Percentiles rank a stretch among this genome's conserved stretches.
phyloP scores from a whole-genome alignment of 2,888 invertebrate species.

The Caradrina clavipalpis region DNA sequence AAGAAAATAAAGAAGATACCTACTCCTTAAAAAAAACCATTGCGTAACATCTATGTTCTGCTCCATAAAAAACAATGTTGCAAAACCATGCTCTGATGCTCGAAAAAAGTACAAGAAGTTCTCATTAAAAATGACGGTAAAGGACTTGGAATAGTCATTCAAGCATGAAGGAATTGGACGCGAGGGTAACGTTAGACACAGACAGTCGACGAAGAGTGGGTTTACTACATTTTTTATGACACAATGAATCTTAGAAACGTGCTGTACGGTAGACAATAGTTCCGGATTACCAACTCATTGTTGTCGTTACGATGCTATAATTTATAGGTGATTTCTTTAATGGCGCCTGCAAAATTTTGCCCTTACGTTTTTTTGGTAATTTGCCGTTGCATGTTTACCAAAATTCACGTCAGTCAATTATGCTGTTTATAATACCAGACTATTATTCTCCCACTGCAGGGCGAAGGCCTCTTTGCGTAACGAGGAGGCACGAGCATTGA shows the following conservation, averaged over 20 bases:
- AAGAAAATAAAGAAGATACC: too few species aligned
- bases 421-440: too few species aligned
- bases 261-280: slow-evolving; percentile 35
- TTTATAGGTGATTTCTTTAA: neutral
- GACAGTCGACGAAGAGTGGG: slow-evolving; percentile 64
- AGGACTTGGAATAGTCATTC: slow-evolving; percentile 59
- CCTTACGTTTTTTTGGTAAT: too few species aligned
- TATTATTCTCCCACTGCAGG: too few species aligned
- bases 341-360: too few species aligned
- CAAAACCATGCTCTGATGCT: slow-evolving; percentile 24
- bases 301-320: slow-evolving; percentile 3
- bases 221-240: slow-evolving; percentile 70
- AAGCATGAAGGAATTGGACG: slow-evolving; percentile 69
- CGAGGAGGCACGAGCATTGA: too few species aligned
- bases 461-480: too few species aligned
- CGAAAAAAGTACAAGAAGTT: slow-evolving; percentile 37
- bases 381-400: too few species aligned
- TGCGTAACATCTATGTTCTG: neutral
- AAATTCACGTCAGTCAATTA: too few species aligned
- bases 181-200: slow-evolving; percentile 69
- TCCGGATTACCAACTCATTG: slow-evolving; percentile 3
- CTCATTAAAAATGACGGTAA: slow-evolving; percentile 70
- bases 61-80: slow-evolving; percentile 16
- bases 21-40: neutral
- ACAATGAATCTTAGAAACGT: slow-evolving; percentile 59